Base-by-base conservation (phyloP, 2,888 invertebrate genomes). In the Tryphoninae sp. region DNA sequence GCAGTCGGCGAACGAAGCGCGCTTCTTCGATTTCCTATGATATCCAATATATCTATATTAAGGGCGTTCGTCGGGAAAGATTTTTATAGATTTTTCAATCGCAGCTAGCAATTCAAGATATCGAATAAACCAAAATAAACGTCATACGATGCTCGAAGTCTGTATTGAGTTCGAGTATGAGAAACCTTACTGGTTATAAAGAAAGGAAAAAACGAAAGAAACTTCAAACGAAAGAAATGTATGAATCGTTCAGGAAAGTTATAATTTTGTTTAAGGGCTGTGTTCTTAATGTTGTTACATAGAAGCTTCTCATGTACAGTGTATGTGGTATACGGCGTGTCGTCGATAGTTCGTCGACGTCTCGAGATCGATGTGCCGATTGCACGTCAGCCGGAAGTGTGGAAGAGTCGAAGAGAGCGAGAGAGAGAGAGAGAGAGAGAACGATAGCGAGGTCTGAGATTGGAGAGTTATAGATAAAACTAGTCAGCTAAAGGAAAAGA, bases 311-410 rank as follows among this genome's bases (percentile, higher is more conserved):
- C 4, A 0, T 51, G 2, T 11, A 40, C 19, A 3, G 9, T 2
- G 16, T 23, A 33, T 23, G 16, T n/a, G 23, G 13, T 58, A 2
- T 51, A 19, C 61, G 40, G 42, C 19, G 53, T 42, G 49, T 33
- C 45, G 45, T 58, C 69, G 59, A 59, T 59, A 62, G 53, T 64
- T 42, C 16, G 55, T 64, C 19, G 51, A 73, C 6, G 61, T n/a
- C 9, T 45, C 45, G 19, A 59, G 65, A 75, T 67, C 40, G 9
- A 49, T 1, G 45, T 19, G 58, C 58, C 67, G 75, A 75, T 59
- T 68, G 19, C 45, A 55, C 55, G 33, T 45, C 51, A 82, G 65
- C 73, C 76, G 77, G 77, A 77, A 77, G 68, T 62, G 82, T 49
- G 53, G 65, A 75, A 65, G 59, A 72, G 58, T 65, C 45, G 42